Conservation (phyloP, 1,140 invertebrate species). For the Pseudoatta argentina region DNA sequence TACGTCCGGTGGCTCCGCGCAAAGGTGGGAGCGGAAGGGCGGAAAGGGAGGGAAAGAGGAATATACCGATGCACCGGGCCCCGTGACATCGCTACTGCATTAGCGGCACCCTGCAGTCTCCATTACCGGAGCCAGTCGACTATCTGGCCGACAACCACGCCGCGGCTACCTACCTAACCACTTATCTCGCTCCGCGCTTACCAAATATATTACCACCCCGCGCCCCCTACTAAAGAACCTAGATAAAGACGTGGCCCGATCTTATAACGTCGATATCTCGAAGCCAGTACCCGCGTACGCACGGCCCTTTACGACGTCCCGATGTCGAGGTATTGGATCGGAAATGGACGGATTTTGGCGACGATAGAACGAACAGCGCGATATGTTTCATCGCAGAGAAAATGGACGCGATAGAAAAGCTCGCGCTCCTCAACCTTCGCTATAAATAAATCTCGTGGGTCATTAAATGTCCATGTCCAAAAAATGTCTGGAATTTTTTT, state of each 20-base stretch:
- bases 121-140: slow-evolving; percentile 80
- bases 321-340: slow-evolving; percentile 23
- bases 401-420: not conserved
- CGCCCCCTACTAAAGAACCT: slow-evolving; percentile 75
- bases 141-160: slow-evolving; percentile 74
- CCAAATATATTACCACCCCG: slow-evolving; percentile 81
- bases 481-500: not conserved
- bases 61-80: slow-evolving; percentile 78
- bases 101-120: slow-evolving; percentile 83
- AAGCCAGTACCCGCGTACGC: slow-evolving; percentile 49
- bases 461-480: not conserved
- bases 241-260: slow-evolving; percentile 84
- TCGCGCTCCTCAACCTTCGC: not conserved
- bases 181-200: slow-evolving; percentile 76
- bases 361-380: slow-evolving; percentile 32
- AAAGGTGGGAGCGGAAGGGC: slow-evolving; percentile 56
- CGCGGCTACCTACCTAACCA: slow-evolving; percentile 78
- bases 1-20: slow-evolving; percentile 57
- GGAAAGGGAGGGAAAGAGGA: slow-evolving; percentile 57
- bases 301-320: slow-evolving; percentile 45
- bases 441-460: not conserved
- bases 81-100: slow-evolving; percentile 85
- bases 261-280: slow-evolving; percentile 77
- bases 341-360: slow-evolving; percentile 47
- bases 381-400: not conserved